Evolutionary conservation across 1,140 invertebrate species (phyloP), one percentile per base, ranked within the genome.

Genomic region (Tetranychus cinnabarinus): DNA sequence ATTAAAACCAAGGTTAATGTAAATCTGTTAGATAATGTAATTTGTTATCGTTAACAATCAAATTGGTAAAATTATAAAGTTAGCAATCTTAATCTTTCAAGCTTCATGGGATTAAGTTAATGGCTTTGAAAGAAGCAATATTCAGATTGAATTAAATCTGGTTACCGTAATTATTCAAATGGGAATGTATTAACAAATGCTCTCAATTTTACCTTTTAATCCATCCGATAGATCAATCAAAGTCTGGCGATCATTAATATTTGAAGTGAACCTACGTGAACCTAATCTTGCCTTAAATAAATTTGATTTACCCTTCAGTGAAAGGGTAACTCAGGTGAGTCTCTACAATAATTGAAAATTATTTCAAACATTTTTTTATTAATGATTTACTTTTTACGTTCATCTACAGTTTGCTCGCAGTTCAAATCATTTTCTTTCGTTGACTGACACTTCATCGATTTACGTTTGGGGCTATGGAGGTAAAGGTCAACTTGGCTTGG

Each of bases 391-490:
- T 2, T 52, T 23, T 6, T 42, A 42, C 5, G 39, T 42, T 39
- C 10, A 12, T 34, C 1, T 5, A 47, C 68, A 79, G 69, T 73
- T 83, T 35, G 75, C 80, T 47, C 76, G 80, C 39, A 80, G 82
- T 58, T 74, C 74, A 52, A 80, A 78, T 31, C 84, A 86, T 71
- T 78, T 79, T 67, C 76, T 86, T 59, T 79, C 80, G 36, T 74
- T 85, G 3, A 82, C 82, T 61, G 67, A 68, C 67, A 81, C 85
- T 68, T 74, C 76, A 42, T 70, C 77, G 13, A 81, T 84, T 15
- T 85, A 78, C 68, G 76, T 79, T 4, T 86, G 82, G 83, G 84
- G 84, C 37, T 76, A 80, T 68, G 80, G 81, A 12, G 71, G 67
- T 56, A 75, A 74, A 66, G 83, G 84, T 36, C 81, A 85, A 69